Base-by-base conservation (phyloP, 2,888 invertebrate genomes). In the Caenorhabditis sp. region DNA sequence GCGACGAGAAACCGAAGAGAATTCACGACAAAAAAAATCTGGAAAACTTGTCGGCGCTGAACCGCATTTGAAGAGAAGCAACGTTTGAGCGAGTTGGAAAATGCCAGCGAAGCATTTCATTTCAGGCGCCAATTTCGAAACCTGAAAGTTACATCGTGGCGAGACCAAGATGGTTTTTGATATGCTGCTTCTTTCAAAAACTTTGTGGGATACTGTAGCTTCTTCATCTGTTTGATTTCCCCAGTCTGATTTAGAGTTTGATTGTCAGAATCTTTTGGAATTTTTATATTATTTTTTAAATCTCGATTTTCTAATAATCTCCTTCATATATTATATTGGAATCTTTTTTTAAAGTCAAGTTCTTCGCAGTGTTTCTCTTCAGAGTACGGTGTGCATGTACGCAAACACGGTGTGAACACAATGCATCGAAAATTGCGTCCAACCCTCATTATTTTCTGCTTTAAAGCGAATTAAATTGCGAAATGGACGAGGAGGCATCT, bases 401-500 rank as follows among this genome's bases (percentile, higher is more conserved):
- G 74, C 69, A 63, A 74, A 74, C 74, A 74, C 69, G 8, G 0
- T n/a, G 6, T 14, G 7, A 16, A 12, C 35, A 24, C 5, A 44
- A 51, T 69, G 22, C 59, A 22, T 19, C n/a, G 8, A 3, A 64
- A 6, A 4, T 22, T 26, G 74, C 80, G 80, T 74, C 63, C 80
- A 69, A 49, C 19, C 47, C 16, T 19, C n/a, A n/a, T n/a, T n/a
- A n/a, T n/a, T n/a, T n/a, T n/a, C n/a, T n/a, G n/a, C n/a, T n/a
- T n/a, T n/a, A n/a, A n/a, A n/a, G n/a, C n/a, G n/a, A n/a, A n/a
- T n/a, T n/a, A n/a, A n/a, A n/a, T n/a, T n/a, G n/a, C n/a, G n/a
- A 59, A 16, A 82, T 82, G 82, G 82, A 82, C 14, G 77, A 82
- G 12, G 74, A 82, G n/a, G 31, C 51, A 2, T 72, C 77, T 10